These are phyloP conservation scores for Drosophila phalerata DNA, from an alignment of 2,888 invertebrate genomes.

Conservation along the genomic window DNA sequence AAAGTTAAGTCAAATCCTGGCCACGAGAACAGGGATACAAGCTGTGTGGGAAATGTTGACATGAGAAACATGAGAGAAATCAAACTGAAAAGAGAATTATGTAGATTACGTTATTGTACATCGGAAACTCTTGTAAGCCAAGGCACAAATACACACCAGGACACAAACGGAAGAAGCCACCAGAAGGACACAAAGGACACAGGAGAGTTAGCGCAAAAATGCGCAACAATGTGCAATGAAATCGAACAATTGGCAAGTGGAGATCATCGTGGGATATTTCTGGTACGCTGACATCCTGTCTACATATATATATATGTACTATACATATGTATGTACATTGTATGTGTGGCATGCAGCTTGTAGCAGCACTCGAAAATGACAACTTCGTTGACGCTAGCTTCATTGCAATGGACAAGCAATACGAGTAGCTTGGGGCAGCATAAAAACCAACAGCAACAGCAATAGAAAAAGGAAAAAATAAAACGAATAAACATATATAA, in stretches of 20 bases:
- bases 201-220: conserved; percentile 58
- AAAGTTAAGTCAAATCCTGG: conserved; percentile 41
- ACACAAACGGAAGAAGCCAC: background rate
- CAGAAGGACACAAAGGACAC: conserved; percentile 36
- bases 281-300: conserved; percentile 26
- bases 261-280: conserved; percentile 47
- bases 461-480: conserved; percentile 28
- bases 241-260: conserved; percentile 77
- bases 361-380: conserved; percentile 77
- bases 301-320: background rate
- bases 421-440: conserved; percentile 42
- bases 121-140: conserved; percentile 70
- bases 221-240: conserved; percentile 81
- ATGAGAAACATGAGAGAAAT: conserved; percentile 77
- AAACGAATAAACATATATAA: conserved; percentile 39
- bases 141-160: conserved; percentile 16
- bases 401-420: conserved; percentile 51
- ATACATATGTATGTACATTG: background rate
- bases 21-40: conserved; percentile 42
- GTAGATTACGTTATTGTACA: conserved; percentile 82
- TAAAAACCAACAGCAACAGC: conserved; percentile 22
- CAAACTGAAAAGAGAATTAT: conserved; percentile 77
- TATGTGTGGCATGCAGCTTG: conserved; percentile 56
- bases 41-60: conserved; percentile 75
- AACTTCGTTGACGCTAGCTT: conserved; percentile 76